Evolutionary conservation across 2,797 vertebrate species (phyloP), one percentile per base, ranked within the genome.

Genomic region (Merluccius polli): DNA sequence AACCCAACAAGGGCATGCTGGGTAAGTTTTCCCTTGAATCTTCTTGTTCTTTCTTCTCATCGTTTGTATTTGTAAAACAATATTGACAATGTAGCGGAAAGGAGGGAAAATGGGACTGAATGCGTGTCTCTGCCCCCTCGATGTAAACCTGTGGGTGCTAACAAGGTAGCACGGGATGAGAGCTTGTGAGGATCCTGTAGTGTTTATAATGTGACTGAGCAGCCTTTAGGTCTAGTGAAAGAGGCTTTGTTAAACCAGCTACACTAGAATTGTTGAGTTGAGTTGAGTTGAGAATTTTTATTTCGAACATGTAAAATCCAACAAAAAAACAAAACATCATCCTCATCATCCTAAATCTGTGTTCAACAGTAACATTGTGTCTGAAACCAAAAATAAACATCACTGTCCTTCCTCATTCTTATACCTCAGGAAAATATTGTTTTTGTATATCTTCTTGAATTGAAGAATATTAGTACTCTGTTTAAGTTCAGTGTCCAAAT

Each of bases 1-100:
- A 99, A 87, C 97, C 97, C 82, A 98, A 98, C 93, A 99, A 97
- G 87, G 96, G 97, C 87, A 98, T 98, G 97, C 95, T 99, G 85
- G 97, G 97, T 98, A 95, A 96, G 96, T 86, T 10, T 35, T 33
- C 31, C 2, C 7, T 13, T 11, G 35, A 41, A 12, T 52, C 6
- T 7, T 21, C 44, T 6, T 21, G 16, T 4, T 16, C 21, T 7
- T 59, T 59, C 21, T 59, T 59, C 7, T 24, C 52, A n/a, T n/a
- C 52, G 16, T 48, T 59, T 38, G 4, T 38, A 9, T 59, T 59
- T 0, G 52, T 24, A n/a, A 24, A 59, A 59, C 52, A 24, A n/a
- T n/a, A 59, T 59, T 59, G 52, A n/a, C 52, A 24, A 8, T n/a
- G 44, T 12, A 9, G 2, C 16, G 21, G n/a, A 59, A 24, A 65